These are phyloP conservation scores for Sphenopsis melanotis DNA, from an alignment of 2,797 vertebrate genomes.

Conservation along the genomic window DNA sequence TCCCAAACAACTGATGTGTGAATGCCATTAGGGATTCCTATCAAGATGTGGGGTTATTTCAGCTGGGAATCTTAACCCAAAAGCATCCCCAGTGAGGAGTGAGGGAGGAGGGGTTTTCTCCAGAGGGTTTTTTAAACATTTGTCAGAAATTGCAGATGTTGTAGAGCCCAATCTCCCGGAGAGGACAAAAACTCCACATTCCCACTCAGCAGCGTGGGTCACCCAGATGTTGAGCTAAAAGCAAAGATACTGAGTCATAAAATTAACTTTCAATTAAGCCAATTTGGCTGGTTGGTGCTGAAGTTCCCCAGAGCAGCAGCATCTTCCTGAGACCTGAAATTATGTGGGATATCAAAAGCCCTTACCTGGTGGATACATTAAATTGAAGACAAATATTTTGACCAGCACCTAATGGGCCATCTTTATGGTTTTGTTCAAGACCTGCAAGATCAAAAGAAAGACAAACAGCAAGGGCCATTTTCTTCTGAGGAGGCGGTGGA, in stretches of 20 bases:
- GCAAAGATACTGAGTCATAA: neutral
- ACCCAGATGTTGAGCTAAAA: neutral
- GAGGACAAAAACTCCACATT: neutral
- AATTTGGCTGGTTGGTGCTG: neutral
- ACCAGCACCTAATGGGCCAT: neutral
- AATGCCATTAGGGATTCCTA: neutral
- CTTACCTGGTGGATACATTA: neutral
- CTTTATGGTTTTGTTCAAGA: neutral
- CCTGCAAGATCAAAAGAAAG: neutral
- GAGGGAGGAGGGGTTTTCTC: neutral
- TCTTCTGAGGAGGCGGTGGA: neutral
- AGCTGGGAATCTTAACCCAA: neutral
- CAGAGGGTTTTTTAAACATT: neutral
- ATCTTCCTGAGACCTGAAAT: neutral
- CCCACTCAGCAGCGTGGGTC: neutral
- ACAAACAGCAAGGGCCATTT: neutral
- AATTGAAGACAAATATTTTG: neutral
- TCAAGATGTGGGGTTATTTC: neutral
- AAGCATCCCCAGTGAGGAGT: neutral
- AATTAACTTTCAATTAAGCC: neutral
- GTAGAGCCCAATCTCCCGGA: rapidly evolving
- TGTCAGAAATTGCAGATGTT: neutral
- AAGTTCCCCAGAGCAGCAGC: neutral
- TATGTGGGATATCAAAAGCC: neutral
- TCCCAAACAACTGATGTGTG: neutral